Conservation (phyloP, 2,113 vertebrate genomes). For the Lontra canadensis region DNA sequence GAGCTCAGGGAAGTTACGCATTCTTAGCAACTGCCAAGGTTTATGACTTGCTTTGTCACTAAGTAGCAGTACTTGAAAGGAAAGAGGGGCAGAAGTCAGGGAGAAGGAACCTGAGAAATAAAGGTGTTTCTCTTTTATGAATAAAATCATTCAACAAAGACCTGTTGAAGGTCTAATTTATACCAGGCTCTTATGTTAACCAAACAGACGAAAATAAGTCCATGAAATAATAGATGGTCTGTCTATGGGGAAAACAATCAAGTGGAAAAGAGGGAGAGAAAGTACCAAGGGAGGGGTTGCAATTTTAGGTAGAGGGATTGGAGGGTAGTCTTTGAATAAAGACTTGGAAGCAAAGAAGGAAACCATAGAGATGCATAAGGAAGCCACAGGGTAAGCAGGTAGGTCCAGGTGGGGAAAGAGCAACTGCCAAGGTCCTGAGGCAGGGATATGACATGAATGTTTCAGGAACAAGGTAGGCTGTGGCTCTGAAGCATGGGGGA, state of each 20-base stretch:
- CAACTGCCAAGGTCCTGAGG: not conserved
- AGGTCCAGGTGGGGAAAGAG: not conserved
- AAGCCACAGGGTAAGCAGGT: not conserved
- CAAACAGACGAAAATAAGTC: not conserved
- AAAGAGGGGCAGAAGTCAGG: not conserved
- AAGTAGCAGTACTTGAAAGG: not conserved
- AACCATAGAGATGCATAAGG: no score
- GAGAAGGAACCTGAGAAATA: not conserved
- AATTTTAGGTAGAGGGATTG: not conserved
- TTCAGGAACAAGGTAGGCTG: not conserved
- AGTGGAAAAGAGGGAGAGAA: not conserved
- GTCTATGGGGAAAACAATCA: not conserved
- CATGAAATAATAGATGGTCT: not conserved
- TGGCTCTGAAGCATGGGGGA: not conserved
- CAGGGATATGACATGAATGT: not conserved
- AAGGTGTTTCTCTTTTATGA: not conserved
- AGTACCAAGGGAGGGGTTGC: not conserved
- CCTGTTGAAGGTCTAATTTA: not conserved
- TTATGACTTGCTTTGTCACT: fast-evolving
- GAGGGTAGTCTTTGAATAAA: not conserved
- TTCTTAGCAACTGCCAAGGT: not conserved
- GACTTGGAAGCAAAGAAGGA: not conserved
- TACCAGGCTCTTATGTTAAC: not conserved
- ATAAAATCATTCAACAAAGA: not conserved
- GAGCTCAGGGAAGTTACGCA: not conserved